A percentile compares a stretch with the other conserved stretches of the same genome.
Conservation (phyloP, 2,888 invertebrate species). For the Barypeithes pellucidus region DNA sequence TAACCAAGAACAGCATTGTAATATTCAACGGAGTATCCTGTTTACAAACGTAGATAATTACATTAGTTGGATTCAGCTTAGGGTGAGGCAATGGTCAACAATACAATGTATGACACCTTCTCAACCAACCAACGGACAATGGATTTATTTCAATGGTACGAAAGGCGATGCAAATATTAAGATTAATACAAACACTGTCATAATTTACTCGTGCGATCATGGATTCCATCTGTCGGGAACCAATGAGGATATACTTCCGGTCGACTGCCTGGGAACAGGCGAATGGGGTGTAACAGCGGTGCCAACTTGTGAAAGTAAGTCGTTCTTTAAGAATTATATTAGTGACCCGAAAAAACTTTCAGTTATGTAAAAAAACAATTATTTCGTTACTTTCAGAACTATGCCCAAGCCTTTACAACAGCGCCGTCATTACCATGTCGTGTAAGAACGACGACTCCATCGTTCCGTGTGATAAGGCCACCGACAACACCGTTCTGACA, state of each 20-base stretch:
- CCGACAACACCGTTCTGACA: conserved; percentile 58
- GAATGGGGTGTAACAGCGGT: conserved; percentile 37
- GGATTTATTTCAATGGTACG: conserved; percentile 49
- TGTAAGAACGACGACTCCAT: conserved; percentile 54
- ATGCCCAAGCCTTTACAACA: conserved; percentile 54
- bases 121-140: conserved; percentile 47
- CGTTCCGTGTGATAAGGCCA: conserved; percentile 59
- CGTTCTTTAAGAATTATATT: too few relatives aligned
- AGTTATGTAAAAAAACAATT: too few relatives aligned
- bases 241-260: conserved; percentile 21
- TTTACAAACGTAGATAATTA: conserved; percentile 56
- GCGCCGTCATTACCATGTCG: conserved; percentile 48
- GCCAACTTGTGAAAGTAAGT: conserved; percentile 56
- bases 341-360: too few relatives aligned
- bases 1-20: conserved; percentile 41
- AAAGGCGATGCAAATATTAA: conserved; percentile 49
- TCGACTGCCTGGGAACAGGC: conserved; percentile 29
- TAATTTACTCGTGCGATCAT: conserved; percentile 55
- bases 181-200: conserved; percentile 47
- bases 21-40: conserved; percentile 55
- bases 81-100: neutral
- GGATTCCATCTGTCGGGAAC: conserved; percentile 46
- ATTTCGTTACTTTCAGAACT: too few relatives aligned
- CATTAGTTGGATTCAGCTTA: conserved; percentile 50
- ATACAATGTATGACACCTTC: conserved; percentile 53